A percentile compares a stretch with the other conserved stretches of the same genome.
These are phyloP conservation scores for Noctua fimbriata DNA, from an alignment of 2,888 invertebrate species.

Conservation along the genomic window DNA sequence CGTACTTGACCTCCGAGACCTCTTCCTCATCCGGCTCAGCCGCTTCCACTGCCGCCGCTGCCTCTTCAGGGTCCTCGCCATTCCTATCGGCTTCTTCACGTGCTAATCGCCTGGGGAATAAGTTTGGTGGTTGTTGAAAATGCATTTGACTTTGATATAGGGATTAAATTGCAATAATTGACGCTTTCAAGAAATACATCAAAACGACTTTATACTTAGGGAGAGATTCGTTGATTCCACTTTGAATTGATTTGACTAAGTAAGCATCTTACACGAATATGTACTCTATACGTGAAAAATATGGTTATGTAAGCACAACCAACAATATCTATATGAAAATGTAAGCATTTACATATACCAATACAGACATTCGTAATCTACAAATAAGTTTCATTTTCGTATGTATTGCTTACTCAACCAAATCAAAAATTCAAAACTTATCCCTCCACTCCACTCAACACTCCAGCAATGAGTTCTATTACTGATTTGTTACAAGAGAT, in stretches of 20 bases:
- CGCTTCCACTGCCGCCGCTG: slow-evolving; percentile 89
- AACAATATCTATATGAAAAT: not conserved
- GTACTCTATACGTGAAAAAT: not conserved
- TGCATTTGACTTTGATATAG: not conserved
- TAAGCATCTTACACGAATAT: not conserved
- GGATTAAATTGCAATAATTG: not conserved
- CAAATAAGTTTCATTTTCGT: not conserved
- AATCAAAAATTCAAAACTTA: not conserved
- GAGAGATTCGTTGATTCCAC: not conserved
- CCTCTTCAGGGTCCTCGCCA: slow-evolving; percentile 92
- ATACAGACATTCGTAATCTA: not conserved
- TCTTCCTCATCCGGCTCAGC: slow-evolving; percentile 90
- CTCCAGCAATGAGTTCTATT: not conserved
- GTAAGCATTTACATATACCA: not conserved
- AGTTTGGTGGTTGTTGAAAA: not conserved
- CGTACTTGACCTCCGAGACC: slow-evolving; percentile 94
- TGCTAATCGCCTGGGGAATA: slow-evolving; percentile 69
- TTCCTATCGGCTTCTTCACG: slow-evolving; percentile 89
- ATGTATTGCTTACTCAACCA: not conserved
- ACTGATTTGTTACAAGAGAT: not conserved
- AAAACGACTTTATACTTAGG: not conserved
- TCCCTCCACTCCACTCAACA: too few relatives aligned
- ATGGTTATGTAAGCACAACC: not conserved
- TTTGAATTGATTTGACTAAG: not conserved
- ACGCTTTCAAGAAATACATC: not conserved